phyloP scores from a whole-genome alignment of 2,113 vertebrate species.

The Scomber colias region DNA sequence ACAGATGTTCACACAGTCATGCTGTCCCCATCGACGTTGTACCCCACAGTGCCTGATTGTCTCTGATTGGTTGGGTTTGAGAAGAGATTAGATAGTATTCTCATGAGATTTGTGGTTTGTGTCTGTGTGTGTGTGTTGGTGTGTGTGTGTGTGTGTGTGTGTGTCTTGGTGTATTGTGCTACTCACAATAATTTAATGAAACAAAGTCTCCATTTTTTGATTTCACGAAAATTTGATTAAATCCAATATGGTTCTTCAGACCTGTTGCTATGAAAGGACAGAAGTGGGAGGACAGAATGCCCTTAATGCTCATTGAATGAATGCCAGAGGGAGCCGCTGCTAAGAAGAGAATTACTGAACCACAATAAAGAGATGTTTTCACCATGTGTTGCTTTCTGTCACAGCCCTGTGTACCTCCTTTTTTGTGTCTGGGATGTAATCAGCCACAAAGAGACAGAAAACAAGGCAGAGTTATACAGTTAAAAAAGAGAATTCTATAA shows the following conservation, averaged over 20 bases:
- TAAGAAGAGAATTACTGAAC: conserved; percentile 64
- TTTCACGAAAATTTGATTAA: conserved; percentile 66
- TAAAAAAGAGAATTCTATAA: conserved; percentile 30
- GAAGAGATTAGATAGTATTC: conserved; percentile 60
- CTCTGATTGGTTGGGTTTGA: conserved; percentile 59
- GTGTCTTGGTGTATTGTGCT: conserved; percentile 36
- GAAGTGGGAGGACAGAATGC: conserved; percentile 63
- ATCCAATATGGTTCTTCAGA: conserved; percentile 47
- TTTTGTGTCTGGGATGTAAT: conserved; percentile 19
- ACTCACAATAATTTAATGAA: conserved; percentile 56
- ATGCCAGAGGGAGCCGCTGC: conserved; percentile 65
- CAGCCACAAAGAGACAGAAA: conserved; percentile 22
- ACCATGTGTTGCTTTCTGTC: conserved; percentile 31
- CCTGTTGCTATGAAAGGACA: conserved; percentile 71
- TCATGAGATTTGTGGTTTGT: conserved; percentile 39
- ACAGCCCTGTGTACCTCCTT: conserved; percentile 18
- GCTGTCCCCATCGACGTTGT: conserved; percentile 9
- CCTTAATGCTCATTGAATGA: conserved; percentile 60
- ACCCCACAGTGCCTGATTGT: conserved; percentile 57
- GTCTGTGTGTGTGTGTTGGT: neutral
- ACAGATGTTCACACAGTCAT: conserved; percentile 72
- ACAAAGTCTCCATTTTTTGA: conserved; percentile 44
- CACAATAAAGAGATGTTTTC: conserved; percentile 55
- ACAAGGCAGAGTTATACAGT: neutral
- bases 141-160: neutral